These are phyloP conservation scores for Pollenia amentaria DNA, from an alignment of 2,888 invertebrate genomes.

Conservation along the genomic window DNA sequence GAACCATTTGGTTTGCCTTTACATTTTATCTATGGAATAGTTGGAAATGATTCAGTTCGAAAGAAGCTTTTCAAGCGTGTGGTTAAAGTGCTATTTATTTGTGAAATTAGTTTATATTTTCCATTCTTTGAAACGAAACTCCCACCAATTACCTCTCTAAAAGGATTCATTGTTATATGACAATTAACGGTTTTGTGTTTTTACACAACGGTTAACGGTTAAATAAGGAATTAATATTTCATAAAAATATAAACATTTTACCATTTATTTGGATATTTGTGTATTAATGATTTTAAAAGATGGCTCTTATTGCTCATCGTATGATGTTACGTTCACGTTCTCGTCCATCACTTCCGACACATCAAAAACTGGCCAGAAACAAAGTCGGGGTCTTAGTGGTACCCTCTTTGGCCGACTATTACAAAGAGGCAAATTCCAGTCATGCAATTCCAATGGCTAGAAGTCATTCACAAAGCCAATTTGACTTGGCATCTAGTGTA, in stretches of 20 bases:
- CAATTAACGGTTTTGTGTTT: not conserved
- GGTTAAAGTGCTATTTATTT: not conserved
- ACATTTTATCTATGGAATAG: slow-evolving; percentile 14
- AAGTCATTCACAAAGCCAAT: slow-evolving; percentile 22
- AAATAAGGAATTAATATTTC: not conserved
- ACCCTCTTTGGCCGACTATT: slow-evolving; percentile 78
- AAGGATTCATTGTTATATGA: not conserved
- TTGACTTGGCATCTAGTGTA: slow-evolving; percentile 37
- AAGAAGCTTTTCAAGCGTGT: slow-evolving; percentile 27
- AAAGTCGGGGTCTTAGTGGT: slow-evolving; percentile 80
- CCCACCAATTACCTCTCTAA: not conserved
- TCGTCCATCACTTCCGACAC: slow-evolving; percentile 72
- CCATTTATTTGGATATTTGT: not conserved
- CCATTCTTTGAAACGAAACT: not conserved
- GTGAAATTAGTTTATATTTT: not conserved
- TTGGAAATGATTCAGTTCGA: slow-evolving; percentile 49
- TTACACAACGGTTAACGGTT: not conserved
- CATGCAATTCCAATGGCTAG: slow-evolving; percentile 28
- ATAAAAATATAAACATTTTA: not conserved
- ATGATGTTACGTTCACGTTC: slow-evolving; percentile 80
- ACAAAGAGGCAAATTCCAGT: slow-evolving; percentile 58
- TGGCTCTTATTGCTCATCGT: slow-evolving; percentile 81
- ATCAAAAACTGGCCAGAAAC: slow-evolving; percentile 78
- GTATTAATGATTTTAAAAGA: slow-evolving; percentile 56
- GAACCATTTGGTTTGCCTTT: not conserved